Base-by-base conservation (phyloP, 2,113 vertebrate species). In the Brachirus orientalis region DNA sequence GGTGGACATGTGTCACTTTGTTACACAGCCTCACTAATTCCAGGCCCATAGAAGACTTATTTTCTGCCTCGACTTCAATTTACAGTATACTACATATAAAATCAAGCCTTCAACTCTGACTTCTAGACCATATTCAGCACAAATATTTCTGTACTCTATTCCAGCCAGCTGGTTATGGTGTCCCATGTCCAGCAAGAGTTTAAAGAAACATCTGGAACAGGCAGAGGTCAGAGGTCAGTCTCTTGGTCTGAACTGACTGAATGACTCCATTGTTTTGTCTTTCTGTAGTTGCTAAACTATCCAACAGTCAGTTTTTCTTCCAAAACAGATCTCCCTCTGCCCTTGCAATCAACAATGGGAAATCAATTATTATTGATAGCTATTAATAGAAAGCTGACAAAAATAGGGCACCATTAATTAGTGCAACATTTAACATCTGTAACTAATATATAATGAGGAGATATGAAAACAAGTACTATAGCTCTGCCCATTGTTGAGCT, bases 311-410 rank as follows among this genome's bases (percentile, higher is more conserved):
- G 46, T 74, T 79, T 69, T 65, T 61, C 72, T 63, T 76, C 43
- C 44, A 65, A 83, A 87, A 85, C 63, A 80, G 79, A 81, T 72
- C 74, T 76, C 65, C 60, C 62, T 40, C 57, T 45, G 20, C 66
- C 40, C 66, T 48, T 16, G 46, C 77, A 70, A 77, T 83, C 82
- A 84, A 80, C 63, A 70, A 52, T 4, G 37, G 63, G 77, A 86
- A 85, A 83, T 88, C 82, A 83, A 79, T 88, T 78, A 71, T 51
- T 19, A 43, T 50, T 45, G 72, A 72, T 63, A 76, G 54, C 67
- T 82, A 89, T 87, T 79, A 85, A 85, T 85, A 88, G 75, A 82
- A 77, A 59, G 48, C 65, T 75, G 64, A 72, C 65, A 82, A 89
- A 68, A 80, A 79, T 63, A 69, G 56, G 72, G 67, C 50, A 7